phyloP scores from a whole-genome alignment of 1,140 invertebrate species.

The Metopolophium dirhodum region DNA sequence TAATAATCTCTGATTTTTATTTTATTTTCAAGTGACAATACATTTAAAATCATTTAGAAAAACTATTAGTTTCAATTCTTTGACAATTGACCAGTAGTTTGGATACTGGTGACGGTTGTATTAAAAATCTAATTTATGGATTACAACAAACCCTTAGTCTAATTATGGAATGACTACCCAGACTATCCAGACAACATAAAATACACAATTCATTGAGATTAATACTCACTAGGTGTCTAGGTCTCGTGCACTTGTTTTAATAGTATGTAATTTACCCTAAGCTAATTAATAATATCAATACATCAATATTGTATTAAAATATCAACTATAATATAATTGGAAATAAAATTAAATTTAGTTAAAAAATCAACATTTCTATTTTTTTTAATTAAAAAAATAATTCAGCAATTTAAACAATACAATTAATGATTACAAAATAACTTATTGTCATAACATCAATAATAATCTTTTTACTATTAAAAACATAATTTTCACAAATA shows the following conservation, averaged over 20 bases:
- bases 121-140: too few relatives aligned
- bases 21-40: neutral
- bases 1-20: neutral
- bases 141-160: neutral
- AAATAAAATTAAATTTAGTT: neutral
- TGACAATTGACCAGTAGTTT: too few relatives aligned
- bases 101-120: too few relatives aligned
- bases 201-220: neutral
- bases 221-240: too few relatives aligned
- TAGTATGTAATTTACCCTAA: neutral
- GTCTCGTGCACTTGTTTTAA: too few relatives aligned
- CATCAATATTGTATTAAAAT: neutral
- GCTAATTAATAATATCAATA: neutral
- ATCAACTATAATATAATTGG: neutral
- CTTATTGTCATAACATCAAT: slow-evolving; percentile 23
- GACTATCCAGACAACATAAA: neutral
- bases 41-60: too few relatives aligned
- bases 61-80: too few relatives aligned
- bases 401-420: neutral
- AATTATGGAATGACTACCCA: neutral
- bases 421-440: neutral
- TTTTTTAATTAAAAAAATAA: slow-evolving; percentile 7
- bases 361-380: neutral
- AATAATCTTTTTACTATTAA: neutral
- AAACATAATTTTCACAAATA: neutral